Evolutionary conservation across 1,140 invertebrate genomes (phyloP).

Genomic region (Medauroidea extradentata): DNA sequence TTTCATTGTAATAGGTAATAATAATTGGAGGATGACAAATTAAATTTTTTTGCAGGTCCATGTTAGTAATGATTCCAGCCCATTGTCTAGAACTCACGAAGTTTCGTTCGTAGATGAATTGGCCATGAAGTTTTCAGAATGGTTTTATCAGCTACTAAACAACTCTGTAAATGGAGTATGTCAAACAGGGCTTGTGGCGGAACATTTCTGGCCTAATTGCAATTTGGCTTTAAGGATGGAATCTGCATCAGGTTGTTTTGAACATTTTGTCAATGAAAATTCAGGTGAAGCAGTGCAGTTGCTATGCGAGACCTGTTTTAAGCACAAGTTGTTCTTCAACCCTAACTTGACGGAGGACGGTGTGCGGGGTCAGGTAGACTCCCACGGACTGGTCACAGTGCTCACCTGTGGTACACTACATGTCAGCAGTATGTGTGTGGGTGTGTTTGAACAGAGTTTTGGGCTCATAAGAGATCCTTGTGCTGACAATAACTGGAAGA

Average conservation of each 20-base stretch:
- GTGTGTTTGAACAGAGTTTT: slow-evolving; percentile 61
- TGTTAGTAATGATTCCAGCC: too few species aligned
- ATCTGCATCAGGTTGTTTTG: slow-evolving; percentile 26
- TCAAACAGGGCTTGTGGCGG: slow-evolving; percentile 38
- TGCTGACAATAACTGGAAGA: slow-evolving; percentile 56
- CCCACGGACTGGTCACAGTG: slow-evolving; percentile 56
- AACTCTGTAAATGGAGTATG: slow-evolving; percentile 27
- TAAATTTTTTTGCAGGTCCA: too few species aligned
- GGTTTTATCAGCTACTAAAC: slow-evolving; percentile 58
- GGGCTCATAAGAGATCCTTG: slow-evolving; percentile 54
- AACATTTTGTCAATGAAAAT: slow-evolving; percentile 25
- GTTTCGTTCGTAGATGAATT: slow-evolving; percentile 35
- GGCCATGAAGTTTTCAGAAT: slow-evolving; percentile 51
- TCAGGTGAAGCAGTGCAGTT: slow-evolving; percentile 35
- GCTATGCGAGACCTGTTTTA: slow-evolving; percentile 37
- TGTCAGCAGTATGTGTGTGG: slow-evolving; percentile 42
- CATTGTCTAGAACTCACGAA: too few species aligned
- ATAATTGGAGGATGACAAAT: too few species aligned
- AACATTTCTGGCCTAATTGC: slow-evolving; percentile 55
- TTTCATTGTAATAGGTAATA: too few species aligned
- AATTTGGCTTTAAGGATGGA: slow-evolving; percentile 26
- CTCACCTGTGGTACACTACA: slow-evolving; percentile 59
- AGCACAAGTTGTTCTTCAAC: slow-evolving; percentile 53
- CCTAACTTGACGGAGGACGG: slow-evolving; percentile 52
- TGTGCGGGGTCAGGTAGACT: slow-evolving; percentile 49